phyloP scores from a whole-genome alignment of 1,140 invertebrate genomes.

The Aporrectodea caliginosa region DNA sequence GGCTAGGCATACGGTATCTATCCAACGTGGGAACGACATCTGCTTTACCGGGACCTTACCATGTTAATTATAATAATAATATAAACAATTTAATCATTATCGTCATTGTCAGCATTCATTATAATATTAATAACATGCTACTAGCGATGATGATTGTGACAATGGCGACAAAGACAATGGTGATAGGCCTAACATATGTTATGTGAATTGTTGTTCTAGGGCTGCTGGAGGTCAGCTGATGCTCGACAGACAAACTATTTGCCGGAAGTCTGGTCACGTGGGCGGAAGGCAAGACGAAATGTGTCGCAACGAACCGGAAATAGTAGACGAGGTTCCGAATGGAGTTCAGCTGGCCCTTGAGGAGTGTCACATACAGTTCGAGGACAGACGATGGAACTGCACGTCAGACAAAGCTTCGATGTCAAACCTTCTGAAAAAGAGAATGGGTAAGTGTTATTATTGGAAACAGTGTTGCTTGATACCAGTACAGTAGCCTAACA shows the following conservation, averaged over 20 bases:
- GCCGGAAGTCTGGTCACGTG: conserved; percentile 70
- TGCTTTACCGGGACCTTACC: too few relatives aligned
- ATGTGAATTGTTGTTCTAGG: conserved; percentile 39
- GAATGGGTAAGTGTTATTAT: conserved; percentile 38
- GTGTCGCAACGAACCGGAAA: conserved; percentile 53
- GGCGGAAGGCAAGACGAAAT: conserved; percentile 66
- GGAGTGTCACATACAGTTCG: conserved; percentile 54
- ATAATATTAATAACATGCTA: too few relatives aligned
- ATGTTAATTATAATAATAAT: too few relatives aligned
- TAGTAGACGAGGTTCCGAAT: conserved; percentile 51
- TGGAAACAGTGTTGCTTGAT: too few relatives aligned
- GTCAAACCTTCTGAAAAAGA: conserved; percentile 64
- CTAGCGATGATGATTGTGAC: background rate
- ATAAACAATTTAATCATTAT: too few relatives aligned
- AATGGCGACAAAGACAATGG: background rate
- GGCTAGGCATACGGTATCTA: too few relatives aligned
- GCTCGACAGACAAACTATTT: conserved; percentile 80
- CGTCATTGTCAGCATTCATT: too few relatives aligned
- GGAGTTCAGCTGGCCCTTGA: conserved; percentile 51
- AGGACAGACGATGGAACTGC: conserved; percentile 52
- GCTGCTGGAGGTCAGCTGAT: conserved; percentile 69
- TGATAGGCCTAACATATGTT: background rate
- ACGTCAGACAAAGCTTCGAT: conserved; percentile 47
- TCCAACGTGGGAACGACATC: too few relatives aligned
- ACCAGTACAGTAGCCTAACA: too few relatives aligned